Conservation (phyloP, 2,888 invertebrate genomes). For the Chaetogeoica ovagalla region DNA sequence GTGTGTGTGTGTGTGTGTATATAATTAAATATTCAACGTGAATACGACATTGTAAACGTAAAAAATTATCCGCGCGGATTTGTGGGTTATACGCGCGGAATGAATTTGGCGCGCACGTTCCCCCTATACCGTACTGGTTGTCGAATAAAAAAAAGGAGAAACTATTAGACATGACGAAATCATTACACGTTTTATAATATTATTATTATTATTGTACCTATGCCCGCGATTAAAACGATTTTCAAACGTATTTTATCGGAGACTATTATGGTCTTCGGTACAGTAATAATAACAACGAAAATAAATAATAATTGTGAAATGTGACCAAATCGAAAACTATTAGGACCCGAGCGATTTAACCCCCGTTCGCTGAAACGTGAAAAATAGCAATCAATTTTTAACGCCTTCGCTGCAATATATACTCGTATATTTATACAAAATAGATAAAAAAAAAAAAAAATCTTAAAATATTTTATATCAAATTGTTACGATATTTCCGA, state of each 20-base stretch:
- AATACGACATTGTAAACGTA: too few species aligned
- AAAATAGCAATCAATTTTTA: constrained; percentile 15
- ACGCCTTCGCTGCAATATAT: constrained; percentile 4
- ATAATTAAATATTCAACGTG: too few species aligned
- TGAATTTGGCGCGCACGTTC: constrained; percentile 28
- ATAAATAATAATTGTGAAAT: neutral
- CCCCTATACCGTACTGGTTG: neutral
- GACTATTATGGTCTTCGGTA: neutral
- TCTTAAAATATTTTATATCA: neutral
- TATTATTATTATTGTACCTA: neutral
- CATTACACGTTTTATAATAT: too few species aligned
- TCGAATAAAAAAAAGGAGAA: constrained; percentile 2
- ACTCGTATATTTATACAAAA: too few species aligned
- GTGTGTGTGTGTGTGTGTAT: too few species aligned
- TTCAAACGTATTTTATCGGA: constrained; percentile 20
- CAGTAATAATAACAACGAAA: neutral
- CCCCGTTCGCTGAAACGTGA: constrained; percentile 26
- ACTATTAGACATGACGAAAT: constrained; percentile 14
- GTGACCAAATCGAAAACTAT: constrained; percentile 27
- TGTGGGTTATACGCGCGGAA: neutral
- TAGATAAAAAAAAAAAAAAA: neutral
- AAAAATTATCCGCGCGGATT: too few species aligned
- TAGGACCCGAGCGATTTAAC: constrained; percentile 9
- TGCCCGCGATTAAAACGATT: neutral
- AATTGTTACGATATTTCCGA: constrained; percentile 13